phyloP scores from a whole-genome alignment of 2,888 invertebrate genomes.

The Tinea semifulvella region DNA sequence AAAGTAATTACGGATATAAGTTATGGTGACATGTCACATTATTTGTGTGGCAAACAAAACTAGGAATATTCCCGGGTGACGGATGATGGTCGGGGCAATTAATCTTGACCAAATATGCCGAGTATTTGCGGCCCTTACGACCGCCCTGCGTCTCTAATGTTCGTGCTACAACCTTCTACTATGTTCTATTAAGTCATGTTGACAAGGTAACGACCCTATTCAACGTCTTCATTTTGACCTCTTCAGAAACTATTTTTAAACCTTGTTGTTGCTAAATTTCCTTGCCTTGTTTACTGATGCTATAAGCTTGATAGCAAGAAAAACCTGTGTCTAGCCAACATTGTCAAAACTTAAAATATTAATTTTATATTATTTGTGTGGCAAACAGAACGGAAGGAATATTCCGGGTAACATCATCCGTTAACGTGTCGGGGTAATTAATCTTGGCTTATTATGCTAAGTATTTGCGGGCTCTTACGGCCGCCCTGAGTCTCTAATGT shows the following conservation, averaged over 20 bases:
- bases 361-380: slow-evolving; percentile 44
- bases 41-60: slow-evolving; percentile 52
- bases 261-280: no score
- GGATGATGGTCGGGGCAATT: slow-evolving; percentile 58
- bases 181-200: slow-evolving; percentile 5
- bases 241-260: no score
- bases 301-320: no score
- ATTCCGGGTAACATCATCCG: slow-evolving; percentile 51
- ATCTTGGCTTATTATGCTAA: slow-evolving; percentile 62
- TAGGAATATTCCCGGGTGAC: slow-evolving; percentile 48
- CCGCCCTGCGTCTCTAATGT: slow-evolving; percentile 4
- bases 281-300: no score
- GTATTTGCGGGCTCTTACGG: slow-evolving; percentile 37
- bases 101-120: slow-evolving; percentile 62
- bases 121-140: slow-evolving; percentile 38
- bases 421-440: slow-evolving; percentile 58
- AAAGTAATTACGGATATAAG: slow-evolving; percentile 9
- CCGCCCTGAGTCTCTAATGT: slow-evolving; percentile 4
- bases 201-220: no score
- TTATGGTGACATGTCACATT: slow-evolving; percentile 32
- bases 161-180: neutral
- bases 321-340: no score
- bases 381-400: slow-evolving; percentile 51
- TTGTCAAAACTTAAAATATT: no score
- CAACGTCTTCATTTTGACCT: no score